Base-by-base conservation (phyloP, 2,113 vertebrate species). In the Gymnarchus niloticus region DNA sequence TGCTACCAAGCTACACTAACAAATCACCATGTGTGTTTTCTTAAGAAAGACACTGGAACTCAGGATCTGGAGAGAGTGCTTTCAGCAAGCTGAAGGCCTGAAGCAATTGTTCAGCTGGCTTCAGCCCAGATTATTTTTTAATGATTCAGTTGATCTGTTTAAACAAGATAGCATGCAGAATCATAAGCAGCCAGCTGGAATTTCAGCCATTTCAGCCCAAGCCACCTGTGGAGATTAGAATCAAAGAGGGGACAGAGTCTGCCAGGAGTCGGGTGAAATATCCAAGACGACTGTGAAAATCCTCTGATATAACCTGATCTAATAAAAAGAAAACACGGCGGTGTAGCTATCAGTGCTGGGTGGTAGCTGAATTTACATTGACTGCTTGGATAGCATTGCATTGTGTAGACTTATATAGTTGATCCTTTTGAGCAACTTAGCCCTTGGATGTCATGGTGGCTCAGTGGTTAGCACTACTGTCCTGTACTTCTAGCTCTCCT, bases 181-280 rank as follows among this genome's bases (percentile, higher is more conserved):
- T 83, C 84, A 73, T 33, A 80, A 73, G 57, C 84, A 54, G 51
- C 54, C 51, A 5, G 19, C 37, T 81, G 78, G 56, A 80, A 69
- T 69, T 61, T 59, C 37, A 46, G 28, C 41, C 73, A 46, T 83
- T 82, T 76, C 81, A 49, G 59, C 56, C 59, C 51, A 73, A 44
- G 77, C 84, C 65, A 83, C 52, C 87, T 84, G 87, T 41, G 25
- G 44, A 73, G 84, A 85, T 84, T 76, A 76, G 61, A 48, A 33
- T 57, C 80, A 21, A 57, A 56, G 48, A 17, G 28, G 25, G 44
- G 49, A 69, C 48, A 56, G 56, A 41, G 85, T 41, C 52, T 69
- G 56, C 51, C 14, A 46, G 23, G 61, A 77, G 83, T 77, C 52
- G 28, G 57, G 83, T 56, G 76, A 61, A 85, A 44, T n/a, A 28